phyloP scores from a whole-genome alignment of 2,797 vertebrate species.

The Gila robusta region DNA sequence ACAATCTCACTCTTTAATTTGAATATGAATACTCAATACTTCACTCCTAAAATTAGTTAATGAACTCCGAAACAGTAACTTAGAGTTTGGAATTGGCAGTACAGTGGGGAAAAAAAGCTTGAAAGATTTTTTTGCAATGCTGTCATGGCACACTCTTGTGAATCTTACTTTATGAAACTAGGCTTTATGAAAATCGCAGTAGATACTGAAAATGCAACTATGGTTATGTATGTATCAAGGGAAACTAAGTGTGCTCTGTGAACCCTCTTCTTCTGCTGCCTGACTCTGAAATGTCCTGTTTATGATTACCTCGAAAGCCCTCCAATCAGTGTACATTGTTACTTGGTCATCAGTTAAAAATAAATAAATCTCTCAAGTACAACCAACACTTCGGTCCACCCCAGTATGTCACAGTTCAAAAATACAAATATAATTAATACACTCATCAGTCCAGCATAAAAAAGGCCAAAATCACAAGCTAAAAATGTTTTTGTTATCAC shows the following conservation, averaged over 20 bases:
- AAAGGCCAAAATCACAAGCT: neutral
- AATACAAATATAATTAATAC: conserved; percentile 31
- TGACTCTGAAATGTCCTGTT: conserved; percentile 27
- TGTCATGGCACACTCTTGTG: neutral
- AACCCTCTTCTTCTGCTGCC: neutral
- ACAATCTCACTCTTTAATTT: conserved; percentile 53
- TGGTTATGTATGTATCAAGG: conserved; percentile 4
- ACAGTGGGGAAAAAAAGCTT: neutral
- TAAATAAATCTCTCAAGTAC: neutral
- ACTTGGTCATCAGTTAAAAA: conserved; percentile 13
- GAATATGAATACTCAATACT: conserved; percentile 54
- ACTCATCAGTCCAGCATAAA: conserved; percentile 4
- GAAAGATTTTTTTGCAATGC: conserved; percentile 15
- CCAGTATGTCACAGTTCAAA: conserved; percentile 1
- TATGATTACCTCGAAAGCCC: conserved; percentile 28
- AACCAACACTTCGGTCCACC: conserved; percentile 18
- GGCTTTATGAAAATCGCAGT: neutral
- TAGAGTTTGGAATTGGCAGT: conserved; percentile 30
- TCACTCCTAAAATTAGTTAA: conserved; percentile 51
- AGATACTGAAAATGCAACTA: conserved; percentile 1
- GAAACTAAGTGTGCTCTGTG: neutral
- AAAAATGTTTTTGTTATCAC: conserved; percentile 16
- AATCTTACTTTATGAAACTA: conserved; percentile 18
- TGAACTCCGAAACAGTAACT: conserved; percentile 40
- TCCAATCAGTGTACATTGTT: conserved; percentile 42